Conservation (phyloP, 2,113 vertebrate genomes). For the Corythaeola cristata region DNA sequence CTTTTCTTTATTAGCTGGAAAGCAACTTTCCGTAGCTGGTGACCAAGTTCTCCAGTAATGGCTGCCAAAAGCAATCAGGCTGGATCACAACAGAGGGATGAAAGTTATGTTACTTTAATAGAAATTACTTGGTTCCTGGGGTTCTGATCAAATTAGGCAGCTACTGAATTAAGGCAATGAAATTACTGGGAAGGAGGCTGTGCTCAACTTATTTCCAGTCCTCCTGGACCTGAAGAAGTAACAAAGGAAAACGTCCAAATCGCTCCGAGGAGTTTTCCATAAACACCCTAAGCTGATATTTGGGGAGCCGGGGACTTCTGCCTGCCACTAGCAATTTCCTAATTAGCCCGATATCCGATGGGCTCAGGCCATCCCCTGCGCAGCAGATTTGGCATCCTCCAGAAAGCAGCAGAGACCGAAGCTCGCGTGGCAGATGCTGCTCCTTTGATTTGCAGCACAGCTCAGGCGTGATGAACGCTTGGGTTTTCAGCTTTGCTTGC, state of each 20-base stretch:
- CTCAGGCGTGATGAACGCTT: not conserved
- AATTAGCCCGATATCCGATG: not conserved
- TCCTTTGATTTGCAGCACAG: not conserved
- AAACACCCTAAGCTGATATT: slow-evolving; percentile 7
- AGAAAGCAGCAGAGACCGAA: not conserved
- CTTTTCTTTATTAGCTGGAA: not conserved
- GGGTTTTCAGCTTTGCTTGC: not conserved
- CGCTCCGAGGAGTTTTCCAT: not conserved
- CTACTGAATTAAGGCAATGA: slow-evolving; percentile 64
- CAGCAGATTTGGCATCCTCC: not conserved
- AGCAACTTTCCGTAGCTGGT: slow-evolving; percentile 1
- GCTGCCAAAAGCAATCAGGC: slow-evolving; percentile 47
- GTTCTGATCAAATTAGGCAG: slow-evolving; percentile 66
- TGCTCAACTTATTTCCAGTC: slow-evolving; percentile 30
- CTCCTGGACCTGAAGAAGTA: not conserved
- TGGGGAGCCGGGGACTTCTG: slow-evolving; percentile 25
- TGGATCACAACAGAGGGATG: slow-evolving; percentile 12
- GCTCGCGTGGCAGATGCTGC: not conserved
- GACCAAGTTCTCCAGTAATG: not conserved
- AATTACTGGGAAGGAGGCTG: slow-evolving; percentile 38
- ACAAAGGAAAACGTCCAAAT: not conserved
- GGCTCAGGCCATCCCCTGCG: not conserved
- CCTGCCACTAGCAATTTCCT: slow-evolving; percentile 43
- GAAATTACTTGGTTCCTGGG: slow-evolving; percentile 31
- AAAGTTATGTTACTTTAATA: slow-evolving; percentile 54